These are phyloP conservation scores for Artibeus lituratus DNA, from an alignment of 2,797 vertebrate genomes.

Conservation along the genomic window DNA sequence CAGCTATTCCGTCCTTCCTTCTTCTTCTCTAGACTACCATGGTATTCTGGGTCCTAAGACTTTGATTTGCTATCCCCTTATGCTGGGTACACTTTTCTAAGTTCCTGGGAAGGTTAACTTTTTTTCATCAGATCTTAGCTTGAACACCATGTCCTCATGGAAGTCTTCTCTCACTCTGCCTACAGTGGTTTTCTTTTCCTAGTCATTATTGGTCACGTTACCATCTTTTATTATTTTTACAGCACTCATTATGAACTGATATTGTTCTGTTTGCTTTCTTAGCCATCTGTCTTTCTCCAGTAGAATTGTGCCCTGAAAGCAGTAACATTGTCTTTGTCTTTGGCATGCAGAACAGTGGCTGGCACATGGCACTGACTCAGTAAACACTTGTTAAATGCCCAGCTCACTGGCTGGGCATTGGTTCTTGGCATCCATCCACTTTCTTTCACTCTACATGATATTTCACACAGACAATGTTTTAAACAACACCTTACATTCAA, in stretches of 20 bases:
- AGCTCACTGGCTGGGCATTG: not conserved
- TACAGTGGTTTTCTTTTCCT: not conserved
- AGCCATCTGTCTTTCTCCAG: not conserved
- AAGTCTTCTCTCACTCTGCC: not conserved
- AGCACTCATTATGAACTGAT: not conserved
- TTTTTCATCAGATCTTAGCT: not conserved
- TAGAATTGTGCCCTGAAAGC: not conserved
- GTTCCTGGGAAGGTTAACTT: not conserved
- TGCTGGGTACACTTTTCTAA: not conserved
- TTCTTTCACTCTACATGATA: not conserved
- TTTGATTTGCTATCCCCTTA: not conserved
- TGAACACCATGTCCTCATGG: not conserved
- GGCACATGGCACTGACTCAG: not conserved
- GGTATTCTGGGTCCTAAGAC: not conserved
- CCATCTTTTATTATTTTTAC: not conserved
- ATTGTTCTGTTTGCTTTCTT: not conserved
- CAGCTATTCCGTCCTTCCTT: not conserved
- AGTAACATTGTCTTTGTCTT: not conserved
- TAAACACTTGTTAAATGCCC: not conserved
- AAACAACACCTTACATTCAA: not conserved
- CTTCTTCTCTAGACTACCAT: not conserved
- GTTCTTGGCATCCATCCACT: not conserved
- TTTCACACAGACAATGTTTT: conserved; percentile 38
- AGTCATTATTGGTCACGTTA: not conserved
- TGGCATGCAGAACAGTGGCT: not conserved